Evolutionary conservation across 2,888 invertebrate species (phyloP).

Genomic region (Lycia hirtaria): DNA sequence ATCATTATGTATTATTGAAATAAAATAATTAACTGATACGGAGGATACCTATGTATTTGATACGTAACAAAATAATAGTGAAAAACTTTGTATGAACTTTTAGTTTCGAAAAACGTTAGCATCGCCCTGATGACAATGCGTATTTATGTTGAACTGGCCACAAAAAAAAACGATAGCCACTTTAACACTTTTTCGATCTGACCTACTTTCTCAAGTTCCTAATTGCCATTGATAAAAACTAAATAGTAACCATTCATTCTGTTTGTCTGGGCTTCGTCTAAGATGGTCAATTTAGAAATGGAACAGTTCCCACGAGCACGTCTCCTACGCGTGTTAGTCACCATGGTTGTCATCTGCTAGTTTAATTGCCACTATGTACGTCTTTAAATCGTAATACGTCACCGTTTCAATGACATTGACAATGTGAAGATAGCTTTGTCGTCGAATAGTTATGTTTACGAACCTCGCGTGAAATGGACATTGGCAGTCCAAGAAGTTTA

Average conservation of each 20-base stretch:
- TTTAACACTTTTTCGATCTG: slow-evolving; percentile 13
- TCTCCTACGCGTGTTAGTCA: slow-evolving; percentile 79
- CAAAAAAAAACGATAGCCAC: neutral
- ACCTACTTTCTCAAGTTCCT: slow-evolving; percentile 17
- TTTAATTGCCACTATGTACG: slow-evolving; percentile 73
- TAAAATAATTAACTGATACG: too few relatives aligned
- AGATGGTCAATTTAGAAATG: slow-evolving; percentile 46
- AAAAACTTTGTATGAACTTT: too few relatives aligned
- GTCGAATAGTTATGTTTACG: too few relatives aligned
- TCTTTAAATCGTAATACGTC: slow-evolving; percentile 77
- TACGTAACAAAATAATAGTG: too few relatives aligned
- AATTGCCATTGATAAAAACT: slow-evolving; percentile 23
- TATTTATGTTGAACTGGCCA: too few relatives aligned
- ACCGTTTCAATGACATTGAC: slow-evolving; percentile 41
- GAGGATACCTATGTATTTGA: too few relatives aligned
- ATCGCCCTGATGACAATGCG: too few relatives aligned
- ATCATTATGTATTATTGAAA: too few relatives aligned
- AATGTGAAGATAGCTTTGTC: slow-evolving; percentile 14
- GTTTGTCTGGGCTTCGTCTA: slow-evolving; percentile 47
- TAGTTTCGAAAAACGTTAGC: too few relatives aligned
- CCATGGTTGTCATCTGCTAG: slow-evolving; percentile 76
- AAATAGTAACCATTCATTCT: slow-evolving; percentile 30
- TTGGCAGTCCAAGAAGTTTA: too few relatives aligned
- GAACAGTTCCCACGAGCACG: slow-evolving; percentile 73
- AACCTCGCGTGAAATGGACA: too few relatives aligned